phyloP scores from a whole-genome alignment of 1,140 invertebrate genomes.

The Stenopsyche tienmushanensis region DNA sequence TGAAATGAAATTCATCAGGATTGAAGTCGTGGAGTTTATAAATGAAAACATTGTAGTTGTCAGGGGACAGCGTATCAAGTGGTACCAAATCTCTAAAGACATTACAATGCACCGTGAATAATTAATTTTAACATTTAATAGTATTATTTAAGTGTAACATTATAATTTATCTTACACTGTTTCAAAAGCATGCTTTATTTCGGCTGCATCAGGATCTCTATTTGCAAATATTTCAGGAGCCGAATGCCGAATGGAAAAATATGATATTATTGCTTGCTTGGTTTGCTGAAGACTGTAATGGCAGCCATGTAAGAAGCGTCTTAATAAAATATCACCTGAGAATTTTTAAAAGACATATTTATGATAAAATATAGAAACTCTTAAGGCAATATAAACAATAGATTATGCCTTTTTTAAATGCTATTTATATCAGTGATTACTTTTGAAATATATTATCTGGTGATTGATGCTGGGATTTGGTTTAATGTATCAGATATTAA shows the following conservation, averaged over 20 bases:
- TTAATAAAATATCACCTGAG: slow-evolving; percentile 58
- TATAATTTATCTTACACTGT: no score
- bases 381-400: background rate
- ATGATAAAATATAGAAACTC: no score
- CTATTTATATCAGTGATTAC: slow-evolving; percentile 7
- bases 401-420: slow-evolving; percentile 19
- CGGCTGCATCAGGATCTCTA: slow-evolving; percentile 59
- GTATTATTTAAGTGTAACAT: no score
- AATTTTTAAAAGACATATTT: no score
- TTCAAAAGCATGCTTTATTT: slow-evolving; percentile 56
- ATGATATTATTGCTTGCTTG: slow-evolving; percentile 62
- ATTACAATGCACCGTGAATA: no score
- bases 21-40: slow-evolving; percentile 63
- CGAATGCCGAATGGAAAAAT: slow-evolving; percentile 63
- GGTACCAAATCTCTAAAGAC: slow-evolving; percentile 61
- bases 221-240: slow-evolving; percentile 66
- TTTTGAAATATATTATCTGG: slow-evolving; percentile 7
- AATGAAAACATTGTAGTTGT: slow-evolving; percentile 60
- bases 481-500: no score
- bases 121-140: no score
- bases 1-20: slow-evolving; percentile 64
- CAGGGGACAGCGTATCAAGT: slow-evolving; percentile 57
- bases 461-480: no score
- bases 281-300: slow-evolving; percentile 57
- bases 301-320: slow-evolving; percentile 56